A percentile compares a stretch with the other conserved stretches of the same genome.
These are phyloP conservation scores for Trichomalopsis sarcophagae DNA, from an alignment of 1,140 invertebrate genomes.

Conservation along the genomic window DNA sequence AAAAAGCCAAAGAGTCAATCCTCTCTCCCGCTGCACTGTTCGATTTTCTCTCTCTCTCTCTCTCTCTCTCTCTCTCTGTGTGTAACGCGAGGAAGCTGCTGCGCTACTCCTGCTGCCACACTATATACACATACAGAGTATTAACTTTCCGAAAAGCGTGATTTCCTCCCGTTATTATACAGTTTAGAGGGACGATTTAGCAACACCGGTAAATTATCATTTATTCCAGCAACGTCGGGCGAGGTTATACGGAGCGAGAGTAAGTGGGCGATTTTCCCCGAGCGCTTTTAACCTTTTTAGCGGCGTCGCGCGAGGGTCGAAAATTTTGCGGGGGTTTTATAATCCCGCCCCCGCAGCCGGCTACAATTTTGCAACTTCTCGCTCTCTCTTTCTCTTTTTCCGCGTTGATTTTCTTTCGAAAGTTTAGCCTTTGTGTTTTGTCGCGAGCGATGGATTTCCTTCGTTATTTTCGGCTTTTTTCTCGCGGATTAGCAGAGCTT, in stretches of 20 bases:
- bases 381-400: no score
- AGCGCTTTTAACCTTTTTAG: conserved; percentile 15
- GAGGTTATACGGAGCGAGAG: conserved; percentile 10
- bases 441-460: neutral
- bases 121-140: no score
- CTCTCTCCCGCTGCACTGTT: no score
- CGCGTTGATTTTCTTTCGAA: no score
- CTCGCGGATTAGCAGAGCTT: neutral
- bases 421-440: neutral
- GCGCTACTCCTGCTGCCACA: no score
- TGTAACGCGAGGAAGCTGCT: no score
- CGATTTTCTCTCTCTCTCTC: no score
- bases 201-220: neutral
- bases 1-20: no score
- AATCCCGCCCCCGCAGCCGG: neutral
- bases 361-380: no score
- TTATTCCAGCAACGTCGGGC: neutral
- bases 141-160: neutral
- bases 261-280: conserved; percentile 24
- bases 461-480: neutral
- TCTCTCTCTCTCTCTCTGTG: no score
- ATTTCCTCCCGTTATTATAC: neutral
- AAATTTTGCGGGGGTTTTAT: conserved; percentile 3
- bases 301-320: neutral
- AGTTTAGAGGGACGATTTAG: neutral